Evolutionary conservation across 2,888 invertebrate genomes (phyloP), one percentile per base, ranked within the genome.

Genomic region (Standfussiana lucernea): DNA sequence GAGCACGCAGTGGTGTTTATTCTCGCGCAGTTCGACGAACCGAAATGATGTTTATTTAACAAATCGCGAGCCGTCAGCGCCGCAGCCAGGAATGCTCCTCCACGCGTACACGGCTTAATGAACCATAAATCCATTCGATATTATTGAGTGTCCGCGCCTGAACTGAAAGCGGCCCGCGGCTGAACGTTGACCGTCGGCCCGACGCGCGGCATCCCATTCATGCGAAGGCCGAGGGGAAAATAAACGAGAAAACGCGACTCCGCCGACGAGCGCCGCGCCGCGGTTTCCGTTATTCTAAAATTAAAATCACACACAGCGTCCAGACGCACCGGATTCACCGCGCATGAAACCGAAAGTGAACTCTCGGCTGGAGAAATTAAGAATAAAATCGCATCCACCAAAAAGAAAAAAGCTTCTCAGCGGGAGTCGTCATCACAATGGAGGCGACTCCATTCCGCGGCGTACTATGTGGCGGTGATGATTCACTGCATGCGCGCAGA

Each of bases 241-340:
- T 93, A 92, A 93, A 93, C 92, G 91, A 92, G 90, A 92, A 93
- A 92, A 90, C 89, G 90, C 88, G 79, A 83, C 83, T 72, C 86
- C 88, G 90, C 86, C 84, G 83, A 78, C 80, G 77, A 77, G 86
- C 82, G 85, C 90, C 86, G 82, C 89, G 89, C 90, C 88, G 89
- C 92, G 86, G 93, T 95, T 95, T 96, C 95, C 96, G 95, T 95
- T 95, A 92, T 93, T 96, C 95, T 95, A 96, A 95, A 95, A 94
- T 94, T 96, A 95, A 92, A 92, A 91, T 92, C 91, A 88, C 83
- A 80, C 78, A 85, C 83, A 69, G 72, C 85, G 74, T 79, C 74
- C 86, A 93, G 91, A 92, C 91, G 92, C 90, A 87, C 79, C 83
- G 85, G 77, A 87, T 87, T 84, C 80, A 72, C 86, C 56, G 72